A percentile compares a stretch with the other conserved stretches of the same genome.
phyloP scores from a whole-genome alignment of 2,113 vertebrate species.

The Anguilla rostrata region DNA sequence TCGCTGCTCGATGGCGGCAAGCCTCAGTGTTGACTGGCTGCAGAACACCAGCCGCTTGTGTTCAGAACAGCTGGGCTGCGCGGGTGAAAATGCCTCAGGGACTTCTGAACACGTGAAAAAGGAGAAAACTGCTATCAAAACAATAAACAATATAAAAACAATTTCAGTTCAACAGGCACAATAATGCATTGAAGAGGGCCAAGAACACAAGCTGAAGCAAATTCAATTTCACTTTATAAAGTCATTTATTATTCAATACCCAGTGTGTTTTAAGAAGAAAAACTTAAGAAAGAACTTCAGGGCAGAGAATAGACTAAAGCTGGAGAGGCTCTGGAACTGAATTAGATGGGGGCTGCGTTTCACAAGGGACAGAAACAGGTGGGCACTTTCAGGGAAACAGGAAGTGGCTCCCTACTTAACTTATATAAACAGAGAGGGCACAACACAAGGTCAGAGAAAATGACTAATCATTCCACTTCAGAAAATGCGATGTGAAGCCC shows the following conservation, averaged over 20 bases:
- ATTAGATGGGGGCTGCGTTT: too few species aligned
- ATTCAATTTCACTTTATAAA: neutral
- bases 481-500: neutral
- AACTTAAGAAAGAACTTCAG: too few species aligned
- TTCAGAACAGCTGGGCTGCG: neutral
- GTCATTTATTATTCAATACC: neutral
- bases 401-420: neutral
- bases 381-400: neutral
- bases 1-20: neutral
- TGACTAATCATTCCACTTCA: neutral
- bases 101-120: neutral
- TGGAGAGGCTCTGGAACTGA: too few species aligned
- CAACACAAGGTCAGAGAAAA: neutral
- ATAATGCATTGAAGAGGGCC: neutral
- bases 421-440: neutral
- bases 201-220: neutral
- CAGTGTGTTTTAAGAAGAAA: neutral
- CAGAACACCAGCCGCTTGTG: neutral
- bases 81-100: neutral
- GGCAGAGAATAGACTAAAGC: too few species aligned
- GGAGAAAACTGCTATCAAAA: neutral
- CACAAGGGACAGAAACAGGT: too few species aligned
- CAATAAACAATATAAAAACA: neutral
- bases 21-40: neutral
- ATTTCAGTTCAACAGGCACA: neutral